Conservation (phyloP, 1,140 invertebrate species). For the Arctopsyche grandis region DNA sequence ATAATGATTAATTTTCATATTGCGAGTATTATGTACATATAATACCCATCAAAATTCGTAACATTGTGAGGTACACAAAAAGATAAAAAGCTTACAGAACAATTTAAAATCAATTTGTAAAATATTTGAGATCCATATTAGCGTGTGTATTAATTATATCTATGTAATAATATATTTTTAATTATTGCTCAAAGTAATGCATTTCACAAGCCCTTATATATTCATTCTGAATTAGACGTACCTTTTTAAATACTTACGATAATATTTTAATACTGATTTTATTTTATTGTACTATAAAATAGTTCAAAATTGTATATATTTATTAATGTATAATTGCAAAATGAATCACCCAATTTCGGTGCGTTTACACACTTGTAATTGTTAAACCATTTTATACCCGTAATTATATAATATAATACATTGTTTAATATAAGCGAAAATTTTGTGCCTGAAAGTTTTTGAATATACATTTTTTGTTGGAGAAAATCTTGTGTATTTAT, state of each 20-base stretch:
- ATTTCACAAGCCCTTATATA: constrained; percentile 14
- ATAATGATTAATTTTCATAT: constrained; percentile 1
- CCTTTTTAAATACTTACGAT: neutral
- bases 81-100: neutral
- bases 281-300: constrained; percentile 21
- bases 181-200: constrained; percentile 22
- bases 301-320: neutral
- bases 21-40: neutral
- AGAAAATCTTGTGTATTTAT: constrained; percentile 2
- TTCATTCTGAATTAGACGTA: neutral
- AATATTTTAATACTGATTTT: constrained; percentile 7
- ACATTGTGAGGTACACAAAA: neutral
- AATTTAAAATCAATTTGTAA: too few species aligned
- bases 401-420: neutral
- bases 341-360: constrained; percentile 2
- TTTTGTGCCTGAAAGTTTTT: constrained; percentile 11
- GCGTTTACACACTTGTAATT: neutral
- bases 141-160: too few species aligned
- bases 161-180: neutral
- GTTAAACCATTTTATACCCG: too few species aligned
- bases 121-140: too few species aligned
- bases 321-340: neutral
- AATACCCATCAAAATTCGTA: neutral
- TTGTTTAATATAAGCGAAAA: neutral
- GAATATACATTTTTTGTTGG: constrained; percentile 3